These are phyloP conservation scores for Leptinotarsa peninsularis DNA, from an alignment of 2,888 invertebrate species.

Conservation along the genomic window DNA sequence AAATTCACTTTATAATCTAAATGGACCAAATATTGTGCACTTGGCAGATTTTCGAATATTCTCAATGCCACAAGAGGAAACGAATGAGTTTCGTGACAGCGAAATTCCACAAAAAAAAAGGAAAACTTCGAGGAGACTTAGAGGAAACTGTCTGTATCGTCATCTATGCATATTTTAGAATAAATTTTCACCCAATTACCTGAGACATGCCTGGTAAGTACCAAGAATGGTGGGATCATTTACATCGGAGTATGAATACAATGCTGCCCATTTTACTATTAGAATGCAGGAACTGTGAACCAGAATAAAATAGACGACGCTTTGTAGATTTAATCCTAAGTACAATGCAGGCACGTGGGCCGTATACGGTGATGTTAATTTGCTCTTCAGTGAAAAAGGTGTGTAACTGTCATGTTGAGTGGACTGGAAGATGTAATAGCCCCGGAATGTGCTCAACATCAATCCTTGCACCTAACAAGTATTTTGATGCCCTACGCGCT, in stretches of 20 bases:
- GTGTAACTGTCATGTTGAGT: slow-evolving; percentile 27
- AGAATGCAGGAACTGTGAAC: slow-evolving; percentile 2
- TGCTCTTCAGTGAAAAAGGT: slow-evolving; percentile 31
- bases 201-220: background rate
- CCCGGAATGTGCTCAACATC: slow-evolving; percentile 8
- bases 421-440: slow-evolving; percentile 15
- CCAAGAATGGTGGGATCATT: slow-evolving; percentile 4
- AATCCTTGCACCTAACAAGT: slow-evolving; percentile 13
- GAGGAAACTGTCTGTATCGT: background rate
- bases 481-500: slow-evolving; percentile 3
- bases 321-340: slow-evolving; percentile 7
- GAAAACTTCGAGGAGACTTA: background rate
- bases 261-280: slow-evolving; percentile 16
- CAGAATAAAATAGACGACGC: slow-evolving; percentile 14
- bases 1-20: too few relatives aligned
- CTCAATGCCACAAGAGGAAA: too few relatives aligned
- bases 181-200: slow-evolving; percentile 7
- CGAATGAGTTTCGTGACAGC: too few relatives aligned
- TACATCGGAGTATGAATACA: slow-evolving; percentile 12
- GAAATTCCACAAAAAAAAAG: too few relatives aligned
- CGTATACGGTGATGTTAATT: slow-evolving; percentile 27
- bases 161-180: slow-evolving; percentile 2
- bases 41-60: too few relatives aligned
- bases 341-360: slow-evolving; percentile 24
- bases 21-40: too few relatives aligned